A percentile compares a stretch with the other conserved stretches of the same genome.
phyloP scores from a whole-genome alignment of 2,888 invertebrate species.

The Oxycera nigricornis region DNA sequence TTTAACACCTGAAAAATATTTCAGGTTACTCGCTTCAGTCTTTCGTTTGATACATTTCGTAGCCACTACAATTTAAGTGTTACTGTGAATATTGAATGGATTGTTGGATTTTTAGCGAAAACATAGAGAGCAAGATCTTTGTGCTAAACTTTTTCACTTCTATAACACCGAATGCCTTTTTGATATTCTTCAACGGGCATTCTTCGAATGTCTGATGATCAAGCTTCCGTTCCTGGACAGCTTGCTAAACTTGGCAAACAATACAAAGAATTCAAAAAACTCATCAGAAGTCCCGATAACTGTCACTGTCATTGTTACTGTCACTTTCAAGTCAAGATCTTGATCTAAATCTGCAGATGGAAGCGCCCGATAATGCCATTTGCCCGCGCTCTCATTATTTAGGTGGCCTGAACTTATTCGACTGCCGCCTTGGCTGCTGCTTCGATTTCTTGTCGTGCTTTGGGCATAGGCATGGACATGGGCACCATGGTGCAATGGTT shows the following conservation, averaged over 20 bases:
- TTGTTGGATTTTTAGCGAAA: too few species aligned
- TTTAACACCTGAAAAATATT: too few species aligned
- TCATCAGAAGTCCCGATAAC: slow-evolving; percentile 25
- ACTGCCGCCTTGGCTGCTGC: not conserved
- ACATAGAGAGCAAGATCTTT: too few species aligned
- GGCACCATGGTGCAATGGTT: too few species aligned
- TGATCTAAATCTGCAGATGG: slow-evolving; percentile 45
- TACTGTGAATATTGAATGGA: too few species aligned
- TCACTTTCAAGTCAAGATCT: slow-evolving; percentile 45
- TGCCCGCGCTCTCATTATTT: slow-evolving; percentile 36
- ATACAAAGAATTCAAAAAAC: slow-evolving; percentile 14
- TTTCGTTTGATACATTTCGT: too few species aligned
- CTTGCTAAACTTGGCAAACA: not conserved
- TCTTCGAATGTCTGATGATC: too few species aligned
- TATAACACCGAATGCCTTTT: too few species aligned
- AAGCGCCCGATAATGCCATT: slow-evolving; percentile 39
- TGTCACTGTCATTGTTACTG: slow-evolving; percentile 40
- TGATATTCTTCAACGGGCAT: too few species aligned
- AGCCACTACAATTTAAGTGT: too few species aligned
- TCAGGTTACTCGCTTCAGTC: not conserved
- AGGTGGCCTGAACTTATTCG: not conserved
- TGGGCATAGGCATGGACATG: too few species aligned
- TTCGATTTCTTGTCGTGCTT: not conserved
- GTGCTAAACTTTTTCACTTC: too few species aligned
- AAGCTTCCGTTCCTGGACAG: not conserved